These are phyloP conservation scores for Halichondria panicea DNA, from an alignment of 37 sponge, comb jelly and placozoan genomes.

Conservation along the genomic window DNA sequence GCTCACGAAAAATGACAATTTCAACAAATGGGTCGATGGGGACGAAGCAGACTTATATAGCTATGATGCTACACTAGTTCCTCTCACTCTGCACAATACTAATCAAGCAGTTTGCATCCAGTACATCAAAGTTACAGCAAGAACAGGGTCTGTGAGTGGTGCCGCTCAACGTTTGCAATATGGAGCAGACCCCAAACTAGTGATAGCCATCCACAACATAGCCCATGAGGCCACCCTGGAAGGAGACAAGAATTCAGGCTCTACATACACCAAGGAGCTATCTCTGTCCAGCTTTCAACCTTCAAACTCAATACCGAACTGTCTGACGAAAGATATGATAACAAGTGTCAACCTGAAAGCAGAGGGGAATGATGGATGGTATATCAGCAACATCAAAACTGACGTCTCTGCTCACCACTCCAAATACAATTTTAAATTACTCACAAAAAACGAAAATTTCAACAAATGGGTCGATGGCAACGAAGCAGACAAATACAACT, in stretches of 20 bases:
- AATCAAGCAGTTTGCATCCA: too few relatives aligned
- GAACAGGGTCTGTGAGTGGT: too few relatives aligned
- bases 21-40: too few relatives aligned
- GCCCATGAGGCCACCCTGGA: too few relatives aligned
- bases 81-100: not conserved
- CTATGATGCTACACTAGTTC: too few relatives aligned
- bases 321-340: not conserved
- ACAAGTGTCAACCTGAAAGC: not conserved
- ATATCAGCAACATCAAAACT: not conserved
- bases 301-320: not conserved
- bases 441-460: constrained; percentile 1
- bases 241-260: not conserved
- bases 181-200: too few relatives aligned
- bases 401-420: not conserved
- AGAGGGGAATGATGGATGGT: constrained; percentile 13
- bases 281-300: too few relatives aligned
- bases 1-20: too few relatives aligned
- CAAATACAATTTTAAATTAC: not conserved
- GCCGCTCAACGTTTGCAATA: too few relatives aligned
- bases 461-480: constrained; percentile 35
- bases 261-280: not conserved
- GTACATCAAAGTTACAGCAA: too few relatives aligned
- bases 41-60: too few relatives aligned
- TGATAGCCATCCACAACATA: too few relatives aligned
- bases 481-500: not conserved